Evolutionary conservation across 2,797 vertebrate genomes (phyloP), one percentile per base, ranked within the genome.

Genomic region (Delichon dasypus): DNA sequence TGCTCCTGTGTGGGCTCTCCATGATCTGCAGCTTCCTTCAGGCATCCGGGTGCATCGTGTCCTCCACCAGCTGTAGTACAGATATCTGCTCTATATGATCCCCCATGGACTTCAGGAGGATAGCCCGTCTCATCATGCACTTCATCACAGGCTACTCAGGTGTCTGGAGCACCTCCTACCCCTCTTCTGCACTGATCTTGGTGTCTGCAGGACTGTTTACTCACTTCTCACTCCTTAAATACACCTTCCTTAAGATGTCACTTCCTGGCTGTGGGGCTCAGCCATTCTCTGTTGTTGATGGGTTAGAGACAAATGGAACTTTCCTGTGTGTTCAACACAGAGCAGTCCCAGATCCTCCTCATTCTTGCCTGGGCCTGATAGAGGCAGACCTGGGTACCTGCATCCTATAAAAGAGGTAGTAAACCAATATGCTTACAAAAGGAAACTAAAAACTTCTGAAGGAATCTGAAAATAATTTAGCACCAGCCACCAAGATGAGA

Each of bases 311-410:
- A 2, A 13, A 25, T 38, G 16, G n/a, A 73, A 61, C 18, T 1
- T 4, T 6, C 40, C 5, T 0, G 0, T 78, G 13, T 25, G 13
- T n/a, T 21, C 1, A 3, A 2, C 42, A n/a, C 0, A 0, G 18
- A 11, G 7, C 20, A 62, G 16, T 16, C n/a, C 30, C 0, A 2
- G 30, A 42, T 38, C 12, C 8, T 64, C 19, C 26, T 82, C 32
- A n/a, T 5, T 13, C 51, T 40, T 65, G 13, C 23, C n/a, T 32
- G 22, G 32, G 15, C 22, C 22, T 19, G 36, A 57, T 12, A 36
- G 36, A 57, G 57, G 14, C 12, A 71, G 26, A 10, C 6, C 16
- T 16, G 10, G 32, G 44, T 18, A n/a, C 2, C 15, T n/a, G 8
- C 19, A 71, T 6, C 11, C 6, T 38, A 32, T 11, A 38, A 74